These are phyloP conservation scores for Trematomus bernacchii DNA, from an alignment of 2,797 vertebrate species.

Conservation along the genomic window DNA sequence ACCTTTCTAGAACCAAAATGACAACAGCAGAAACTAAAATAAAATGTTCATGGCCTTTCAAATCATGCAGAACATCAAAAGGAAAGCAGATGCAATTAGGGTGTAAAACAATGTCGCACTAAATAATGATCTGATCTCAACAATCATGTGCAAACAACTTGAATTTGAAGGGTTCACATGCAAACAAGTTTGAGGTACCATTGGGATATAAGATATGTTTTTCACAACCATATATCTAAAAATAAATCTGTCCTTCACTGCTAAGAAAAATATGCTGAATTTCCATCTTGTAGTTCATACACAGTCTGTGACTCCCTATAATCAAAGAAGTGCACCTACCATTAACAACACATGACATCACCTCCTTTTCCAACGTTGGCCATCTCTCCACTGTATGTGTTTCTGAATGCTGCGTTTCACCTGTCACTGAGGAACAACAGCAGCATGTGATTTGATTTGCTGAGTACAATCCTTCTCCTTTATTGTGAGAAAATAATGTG, in stretches of 20 bases:
- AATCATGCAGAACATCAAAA: conserved; percentile 7
- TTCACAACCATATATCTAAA: too few relatives aligned
- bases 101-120: too few relatives aligned
- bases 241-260: background rate
- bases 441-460: conserved; percentile 54
- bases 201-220: background rate
- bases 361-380: conserved; percentile 7
- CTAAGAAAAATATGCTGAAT: conserved; percentile 1
- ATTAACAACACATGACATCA: conserved; percentile 64
- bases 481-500: conserved; percentile 49
- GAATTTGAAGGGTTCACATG: background rate
- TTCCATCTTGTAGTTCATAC: conserved; percentile 8
- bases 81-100: background rate
- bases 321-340: conserved; percentile 2
- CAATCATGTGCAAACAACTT: background rate
- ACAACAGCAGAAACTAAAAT: background rate
- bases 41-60: background rate
- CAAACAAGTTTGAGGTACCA: background rate
- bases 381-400: conserved; percentile 20
- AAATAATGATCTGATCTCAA: too few relatives aligned
- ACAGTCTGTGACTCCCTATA: background rate
- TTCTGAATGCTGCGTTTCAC: conserved; percentile 47
- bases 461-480: conserved; percentile 19
- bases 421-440: conserved; percentile 49
- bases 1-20: background rate